phyloP scores from a whole-genome alignment of 2,797 vertebrate genomes.

The Scolopax bukidnonensis region DNA sequence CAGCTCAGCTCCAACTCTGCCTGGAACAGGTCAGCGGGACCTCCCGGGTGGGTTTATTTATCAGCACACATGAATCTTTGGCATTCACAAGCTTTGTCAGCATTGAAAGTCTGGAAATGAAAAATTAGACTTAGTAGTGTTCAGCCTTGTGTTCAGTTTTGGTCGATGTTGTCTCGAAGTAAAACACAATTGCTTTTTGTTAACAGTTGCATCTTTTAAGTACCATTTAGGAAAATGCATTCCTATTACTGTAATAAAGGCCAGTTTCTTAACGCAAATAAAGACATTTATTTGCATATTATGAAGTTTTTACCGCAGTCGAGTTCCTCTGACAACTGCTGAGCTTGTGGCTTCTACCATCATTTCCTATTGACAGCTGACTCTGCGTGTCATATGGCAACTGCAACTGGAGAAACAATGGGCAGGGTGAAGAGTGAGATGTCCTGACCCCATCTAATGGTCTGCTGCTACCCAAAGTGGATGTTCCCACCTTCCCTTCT shows the following conservation, averaged over 20 bases:
- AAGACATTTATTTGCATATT: neutral
- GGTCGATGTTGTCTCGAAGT: neutral
- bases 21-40: slow-evolving; percentile 89
- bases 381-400: rapidly evolving
- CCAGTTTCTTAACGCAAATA: neutral
- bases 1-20: slow-evolving; percentile 90
- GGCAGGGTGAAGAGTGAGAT: neutral
- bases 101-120: neutral
- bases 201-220: neutral
- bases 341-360: neutral
- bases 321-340: neutral
- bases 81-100: neutral
- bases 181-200: neutral
- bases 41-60: neutral
- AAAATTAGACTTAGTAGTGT: neutral
- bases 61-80: neutral
- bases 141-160: neutral
- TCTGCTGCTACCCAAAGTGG: neutral
- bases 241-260: neutral
- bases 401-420: neutral
- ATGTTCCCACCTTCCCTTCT: neutral
- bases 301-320: neutral
- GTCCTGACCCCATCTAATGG: neutral
- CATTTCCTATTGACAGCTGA: neutral
- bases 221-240: neutral